phyloP scores from a whole-genome alignment of 2,888 invertebrate species.

The Pantelozetes paolii region DNA sequence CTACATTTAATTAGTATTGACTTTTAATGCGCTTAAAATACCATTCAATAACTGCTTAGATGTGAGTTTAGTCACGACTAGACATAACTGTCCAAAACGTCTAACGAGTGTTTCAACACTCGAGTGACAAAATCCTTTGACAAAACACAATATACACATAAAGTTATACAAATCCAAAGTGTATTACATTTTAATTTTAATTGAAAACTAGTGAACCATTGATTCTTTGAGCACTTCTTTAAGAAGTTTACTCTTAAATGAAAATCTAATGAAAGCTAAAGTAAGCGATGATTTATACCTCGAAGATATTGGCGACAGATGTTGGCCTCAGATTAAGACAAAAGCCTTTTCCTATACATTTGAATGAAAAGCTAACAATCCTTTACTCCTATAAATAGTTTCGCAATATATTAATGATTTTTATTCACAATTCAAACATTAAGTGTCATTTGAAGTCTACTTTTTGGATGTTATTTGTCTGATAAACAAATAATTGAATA shows the following conservation, averaged over 20 bases:
- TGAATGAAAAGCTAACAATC: not conserved
- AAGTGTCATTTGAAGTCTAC: too few relatives aligned
- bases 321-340: not conserved
- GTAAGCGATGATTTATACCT: not conserved
- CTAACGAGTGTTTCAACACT: too few relatives aligned
- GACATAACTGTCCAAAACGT: too few relatives aligned
- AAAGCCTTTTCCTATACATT: not conserved
- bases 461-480: not conserved
- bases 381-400: not conserved
- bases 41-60: too few relatives aligned
- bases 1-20: too few relatives aligned
- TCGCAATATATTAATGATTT: not conserved
- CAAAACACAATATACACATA: too few relatives aligned
- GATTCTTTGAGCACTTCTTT: conserved; percentile 1
- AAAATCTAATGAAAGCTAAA: not conserved
- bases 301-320: not conserved
- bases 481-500: conserved; percentile 4
- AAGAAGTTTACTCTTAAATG: not conserved
- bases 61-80: too few relatives aligned
- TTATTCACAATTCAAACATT: not conserved
- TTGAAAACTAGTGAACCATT: conserved; percentile 17
- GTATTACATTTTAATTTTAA: conserved; percentile 20
- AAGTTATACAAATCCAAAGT: not conserved
- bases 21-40: too few relatives aligned
- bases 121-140: too few relatives aligned